Evolutionary conservation across 1,140 invertebrate genomes (phyloP), one percentile per base, ranked within the genome.

Genomic region (Drosophila littoralis): DNA sequence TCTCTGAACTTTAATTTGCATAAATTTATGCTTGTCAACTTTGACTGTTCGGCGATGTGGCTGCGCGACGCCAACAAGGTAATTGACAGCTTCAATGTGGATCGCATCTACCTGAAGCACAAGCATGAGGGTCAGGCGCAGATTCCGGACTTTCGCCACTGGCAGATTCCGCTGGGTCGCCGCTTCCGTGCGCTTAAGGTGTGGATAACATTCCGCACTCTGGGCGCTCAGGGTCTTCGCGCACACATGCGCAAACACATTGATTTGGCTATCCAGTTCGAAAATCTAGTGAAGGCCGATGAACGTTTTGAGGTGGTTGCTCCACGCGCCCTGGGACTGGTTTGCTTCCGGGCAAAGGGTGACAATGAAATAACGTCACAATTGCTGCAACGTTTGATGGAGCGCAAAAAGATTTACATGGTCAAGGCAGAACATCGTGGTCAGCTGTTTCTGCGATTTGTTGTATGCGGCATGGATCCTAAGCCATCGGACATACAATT

Each of bases 111-210:
- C 86, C 92, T 98, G 61, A 94, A 95, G 77, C 95, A 97, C 83
- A 91, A 95, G 90, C 94, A 95, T 79, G 82, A 94, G 54, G 94
- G 95, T 77, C 95, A 96, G 40, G 92, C 94, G 83, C 80, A 91
- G 58, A 95, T 96, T 7, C 97, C 97, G 0, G 97, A 99, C 90
- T 98, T 97, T 81, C 92, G 98, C 94, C 97, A 99, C 89, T 99
- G 98, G 97, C 98, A 99, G 94, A 99, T 99, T 75, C 98, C 98
- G 6, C 93, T 99, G 3, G 98, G 98, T 0, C 94, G 99, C 67
- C 94, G 98, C 79, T 99, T 99, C 92, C 94, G 98, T 17, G 95
- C 98, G 0, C 92, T 99, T 6, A 99, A 99, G 92, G 92, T 99
- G 2, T 99, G 98, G 98, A 98, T 98, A 74, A 97, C 98, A 0